Percentiles rank a stretch among this genome's conserved stretches.
Conservation (phyloP, 1,140 invertebrate genomes). For the Philotrypesis tridentata region DNA sequence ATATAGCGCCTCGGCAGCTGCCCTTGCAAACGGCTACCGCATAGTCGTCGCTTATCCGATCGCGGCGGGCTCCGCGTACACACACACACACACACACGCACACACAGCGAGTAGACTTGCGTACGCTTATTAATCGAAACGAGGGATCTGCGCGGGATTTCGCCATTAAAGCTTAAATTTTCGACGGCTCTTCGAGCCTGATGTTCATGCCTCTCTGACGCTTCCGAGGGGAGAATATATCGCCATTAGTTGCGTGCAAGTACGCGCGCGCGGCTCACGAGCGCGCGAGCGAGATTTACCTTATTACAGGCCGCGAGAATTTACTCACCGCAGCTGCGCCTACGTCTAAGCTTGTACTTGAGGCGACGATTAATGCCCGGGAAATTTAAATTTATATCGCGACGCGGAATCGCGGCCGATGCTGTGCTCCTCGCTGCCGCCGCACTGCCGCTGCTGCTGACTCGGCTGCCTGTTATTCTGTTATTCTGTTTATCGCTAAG, state of each 20-base stretch:
- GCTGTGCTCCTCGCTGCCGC: background rate
- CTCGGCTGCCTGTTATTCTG: background rate
- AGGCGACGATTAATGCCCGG: background rate
- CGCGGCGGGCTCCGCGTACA: slow-evolving; percentile 12
- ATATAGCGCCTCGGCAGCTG: slow-evolving; percentile 52
- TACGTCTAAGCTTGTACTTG: background rate
- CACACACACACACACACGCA: no score
- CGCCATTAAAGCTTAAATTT: slow-evolving; percentile 33
- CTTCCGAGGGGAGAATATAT: slow-evolving; percentile 3
- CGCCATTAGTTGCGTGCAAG: slow-evolving; percentile 16
- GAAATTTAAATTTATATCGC: slow-evolving; percentile 6
- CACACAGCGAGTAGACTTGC: background rate
- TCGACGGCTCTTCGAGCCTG: background rate
- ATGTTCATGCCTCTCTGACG: slow-evolving; percentile 7
- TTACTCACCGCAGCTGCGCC: slow-evolving; percentile 5
- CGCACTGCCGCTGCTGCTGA: background rate
- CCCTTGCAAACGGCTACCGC: slow-evolving; percentile 3
- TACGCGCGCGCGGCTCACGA: background rate
- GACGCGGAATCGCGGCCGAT: background rate
- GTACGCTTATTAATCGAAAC: slow-evolving; percentile 40
- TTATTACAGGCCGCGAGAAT: slow-evolving; percentile 24
- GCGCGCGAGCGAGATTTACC: background rate
- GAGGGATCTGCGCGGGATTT: slow-evolving; percentile 12
- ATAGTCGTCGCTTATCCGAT: slow-evolving; percentile 38
- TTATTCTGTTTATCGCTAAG: background rate